phyloP scores from a whole-genome alignment of 2,797 vertebrate genomes.

The Halcyon smyrnensis region DNA sequence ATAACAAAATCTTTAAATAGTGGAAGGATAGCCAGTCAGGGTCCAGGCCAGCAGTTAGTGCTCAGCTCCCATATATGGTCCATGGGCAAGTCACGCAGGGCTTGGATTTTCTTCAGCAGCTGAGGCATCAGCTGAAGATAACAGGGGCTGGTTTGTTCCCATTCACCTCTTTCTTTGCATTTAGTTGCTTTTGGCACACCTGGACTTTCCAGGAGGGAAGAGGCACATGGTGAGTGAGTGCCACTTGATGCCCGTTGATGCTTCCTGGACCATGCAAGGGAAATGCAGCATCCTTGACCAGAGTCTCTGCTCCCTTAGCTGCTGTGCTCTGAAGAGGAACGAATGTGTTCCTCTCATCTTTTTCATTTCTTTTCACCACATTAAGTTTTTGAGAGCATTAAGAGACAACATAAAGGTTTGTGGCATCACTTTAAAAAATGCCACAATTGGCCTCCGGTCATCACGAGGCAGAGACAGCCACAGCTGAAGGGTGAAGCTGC shows the following conservation, averaged over 20 bases:
- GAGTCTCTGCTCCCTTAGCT: neutral
- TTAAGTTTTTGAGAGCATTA: neutral
- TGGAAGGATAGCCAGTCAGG: neutral
- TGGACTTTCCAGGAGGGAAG: neutral
- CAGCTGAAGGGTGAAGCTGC: neutral
- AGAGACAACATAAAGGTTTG: neutral
- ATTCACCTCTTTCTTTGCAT: neutral
- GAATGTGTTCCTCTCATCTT: neutral
- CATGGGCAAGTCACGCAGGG: neutral
- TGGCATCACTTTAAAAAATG: neutral
- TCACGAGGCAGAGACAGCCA: accelerated
- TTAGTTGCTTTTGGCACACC: neutral
- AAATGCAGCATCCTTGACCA: neutral
- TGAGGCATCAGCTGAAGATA: neutral
- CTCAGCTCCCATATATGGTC: neutral
- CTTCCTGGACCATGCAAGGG: neutral
- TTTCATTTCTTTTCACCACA: accelerated
- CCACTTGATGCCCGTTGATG: neutral
- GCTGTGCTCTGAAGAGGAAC: neutral
- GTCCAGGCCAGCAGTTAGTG: neutral
- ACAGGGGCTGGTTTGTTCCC: neutral
- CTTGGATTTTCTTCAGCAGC: neutral
- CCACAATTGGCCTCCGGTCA: neutral
- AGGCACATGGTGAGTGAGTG: accelerated
- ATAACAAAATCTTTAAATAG: constrained; percentile 24